A percentile compares a stretch with the other conserved stretches of the same genome.
Conservation (phyloP, 1,140 invertebrate genomes). For the Druon quercuslanigerum region DNA sequence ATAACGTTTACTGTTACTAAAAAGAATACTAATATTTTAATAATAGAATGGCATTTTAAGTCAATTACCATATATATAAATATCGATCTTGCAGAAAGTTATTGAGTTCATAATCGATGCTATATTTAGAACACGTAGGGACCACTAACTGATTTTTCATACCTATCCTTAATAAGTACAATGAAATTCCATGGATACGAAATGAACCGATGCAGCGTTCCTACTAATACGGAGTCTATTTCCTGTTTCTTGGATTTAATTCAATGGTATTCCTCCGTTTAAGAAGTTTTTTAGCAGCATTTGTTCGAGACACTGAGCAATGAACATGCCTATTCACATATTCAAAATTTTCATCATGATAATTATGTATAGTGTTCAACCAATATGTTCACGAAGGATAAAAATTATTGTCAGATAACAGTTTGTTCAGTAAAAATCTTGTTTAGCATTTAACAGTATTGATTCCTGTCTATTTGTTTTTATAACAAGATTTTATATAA, state of each 20-base stretch:
- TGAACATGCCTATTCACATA: neutral
- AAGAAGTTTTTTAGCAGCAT: neutral
- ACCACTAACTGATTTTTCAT: constrained; percentile 50
- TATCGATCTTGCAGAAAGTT: neutral
- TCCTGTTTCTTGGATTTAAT: neutral
- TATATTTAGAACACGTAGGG: constrained; percentile 34
- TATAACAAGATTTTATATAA: no score
- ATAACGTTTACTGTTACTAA: neutral
- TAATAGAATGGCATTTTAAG: neutral
- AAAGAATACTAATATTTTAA: neutral
- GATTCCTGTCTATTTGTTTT: no score
- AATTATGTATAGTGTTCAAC: no score
- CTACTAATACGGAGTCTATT: neutral
- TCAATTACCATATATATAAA: neutral
- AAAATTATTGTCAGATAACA: no score
- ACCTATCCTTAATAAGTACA: constrained; percentile 39
- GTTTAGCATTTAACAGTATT: no score
- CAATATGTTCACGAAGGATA: no score
- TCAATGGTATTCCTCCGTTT: neutral
- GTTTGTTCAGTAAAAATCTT: no score
- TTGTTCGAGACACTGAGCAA: neutral
- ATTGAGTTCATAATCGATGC: constrained; percentile 1
- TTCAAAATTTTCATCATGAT: neutral
- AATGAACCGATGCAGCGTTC: constrained; percentile 43
- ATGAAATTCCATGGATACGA: constrained; percentile 53